Percentiles rank a stretch among this genome's conserved stretches.
Evolutionary conservation across 1,140 invertebrate genomes (phyloP).

Genomic region (Matsumurasca onukii): DNA sequence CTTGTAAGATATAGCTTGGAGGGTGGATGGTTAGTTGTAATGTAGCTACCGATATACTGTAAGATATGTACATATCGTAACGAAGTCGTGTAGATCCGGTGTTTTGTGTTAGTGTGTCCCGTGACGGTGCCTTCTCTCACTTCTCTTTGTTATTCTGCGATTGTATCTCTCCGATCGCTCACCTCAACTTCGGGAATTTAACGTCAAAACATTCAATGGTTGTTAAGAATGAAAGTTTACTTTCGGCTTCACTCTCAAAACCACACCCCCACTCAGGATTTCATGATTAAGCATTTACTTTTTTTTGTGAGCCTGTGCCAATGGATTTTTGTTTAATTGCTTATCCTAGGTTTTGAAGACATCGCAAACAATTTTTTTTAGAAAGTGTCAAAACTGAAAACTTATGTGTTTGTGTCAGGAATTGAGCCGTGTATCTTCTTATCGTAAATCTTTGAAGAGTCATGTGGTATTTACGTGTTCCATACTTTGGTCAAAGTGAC

Average conservation of each 20-base stretch:
- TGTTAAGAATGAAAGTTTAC: neutral
- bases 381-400: too few relatives aligned
- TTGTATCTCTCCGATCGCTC: neutral
- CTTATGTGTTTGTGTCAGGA: too few relatives aligned
- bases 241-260: neutral
- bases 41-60: neutral
- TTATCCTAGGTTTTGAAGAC: too few relatives aligned
- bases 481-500: too few relatives aligned
- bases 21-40: neutral
- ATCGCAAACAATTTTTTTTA: too few relatives aligned
- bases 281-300: too few relatives aligned
- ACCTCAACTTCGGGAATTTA: neutral
- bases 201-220: neutral
- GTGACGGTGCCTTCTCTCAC: slow-evolving; percentile 12
- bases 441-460: too few relatives aligned
- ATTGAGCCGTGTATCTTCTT: too few relatives aligned
- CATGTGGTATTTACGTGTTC: too few relatives aligned
- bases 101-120: slow-evolving; percentile 22
- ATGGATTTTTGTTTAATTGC: too few relatives aligned
- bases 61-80: slow-evolving; percentile 23
- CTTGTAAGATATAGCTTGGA: neutral
- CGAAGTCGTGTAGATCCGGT: neutral
- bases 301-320: too few relatives aligned
- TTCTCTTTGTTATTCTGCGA: slow-evolving; percentile 5
- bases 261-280: neutral